phyloP scores from a whole-genome alignment of 2,888 invertebrate species.

The Agriopis marginaria region DNA sequence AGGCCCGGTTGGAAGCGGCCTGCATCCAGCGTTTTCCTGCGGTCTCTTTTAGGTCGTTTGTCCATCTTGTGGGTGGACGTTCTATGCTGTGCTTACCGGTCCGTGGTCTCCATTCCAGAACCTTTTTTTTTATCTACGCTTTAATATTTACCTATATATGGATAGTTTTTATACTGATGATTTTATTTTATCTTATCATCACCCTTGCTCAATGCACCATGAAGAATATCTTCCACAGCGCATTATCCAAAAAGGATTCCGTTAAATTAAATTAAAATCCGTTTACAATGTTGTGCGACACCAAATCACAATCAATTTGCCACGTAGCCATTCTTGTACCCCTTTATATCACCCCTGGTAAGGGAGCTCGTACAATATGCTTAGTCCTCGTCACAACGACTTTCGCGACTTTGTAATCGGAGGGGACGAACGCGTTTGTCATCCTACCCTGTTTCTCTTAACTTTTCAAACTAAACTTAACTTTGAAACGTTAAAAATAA shows the following conservation, averaged over 20 bases:
- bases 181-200: constrained; percentile 12
- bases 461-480: constrained; percentile 47
- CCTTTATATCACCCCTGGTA: constrained; percentile 66
- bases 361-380: constrained; percentile 75
- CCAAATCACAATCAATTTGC: constrained; percentile 81
- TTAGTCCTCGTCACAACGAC: constrained; percentile 76
- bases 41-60: too few species aligned
- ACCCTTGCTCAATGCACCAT: constrained; percentile 20
- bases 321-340: constrained; percentile 73
- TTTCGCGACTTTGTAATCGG: constrained; percentile 78
- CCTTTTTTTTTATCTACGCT: too few species aligned
- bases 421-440: constrained; percentile 81
- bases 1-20: too few species aligned
- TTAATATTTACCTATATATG: too few species aligned
- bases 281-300: constrained; percentile 69
- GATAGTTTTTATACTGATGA: neutral
- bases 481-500: constrained; percentile 29
- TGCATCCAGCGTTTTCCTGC: too few species aligned
- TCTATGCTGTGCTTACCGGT: too few species aligned
- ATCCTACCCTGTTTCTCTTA: constrained; percentile 65
- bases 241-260: constrained; percentile 54
- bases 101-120: too few species aligned
- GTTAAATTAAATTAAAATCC: constrained; percentile 67
- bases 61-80: too few species aligned
- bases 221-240: constrained; percentile 29